Conservation (phyloP, 2,888 invertebrate genomes). For the Yponomeuta sedellus region DNA sequence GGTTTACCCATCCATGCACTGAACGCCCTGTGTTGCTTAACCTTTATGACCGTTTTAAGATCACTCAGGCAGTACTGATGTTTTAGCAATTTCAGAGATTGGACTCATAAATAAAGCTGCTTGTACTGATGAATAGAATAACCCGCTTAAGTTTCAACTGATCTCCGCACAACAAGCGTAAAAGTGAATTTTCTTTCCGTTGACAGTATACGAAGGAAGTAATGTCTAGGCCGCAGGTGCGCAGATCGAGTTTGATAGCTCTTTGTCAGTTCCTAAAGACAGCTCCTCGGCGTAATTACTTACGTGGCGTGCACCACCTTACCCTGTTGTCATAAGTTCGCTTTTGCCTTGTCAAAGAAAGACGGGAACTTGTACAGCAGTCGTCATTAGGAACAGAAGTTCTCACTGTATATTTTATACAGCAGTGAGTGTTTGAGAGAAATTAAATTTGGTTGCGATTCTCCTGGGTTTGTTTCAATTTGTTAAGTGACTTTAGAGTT, state of each 20-base stretch:
- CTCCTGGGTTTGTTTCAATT: not conserved
- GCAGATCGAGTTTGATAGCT: not conserved
- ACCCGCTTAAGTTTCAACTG: too few relatives aligned
- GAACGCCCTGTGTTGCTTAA: too few relatives aligned
- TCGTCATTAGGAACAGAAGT: not conserved
- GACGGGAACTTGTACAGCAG: not conserved
- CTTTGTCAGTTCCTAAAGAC: not conserved
- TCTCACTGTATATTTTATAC: not conserved
- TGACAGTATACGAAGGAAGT: not conserved
- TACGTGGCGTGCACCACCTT: not conserved
- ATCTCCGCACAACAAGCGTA: too few relatives aligned
- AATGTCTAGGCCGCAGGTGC: not conserved
- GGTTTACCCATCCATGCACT: too few relatives aligned
- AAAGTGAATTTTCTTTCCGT: not conserved
- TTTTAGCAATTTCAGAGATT: too few relatives aligned
- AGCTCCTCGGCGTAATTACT: not conserved
- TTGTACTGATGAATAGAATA: too few relatives aligned
- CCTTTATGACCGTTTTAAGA: too few relatives aligned
- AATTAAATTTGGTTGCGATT: not conserved
- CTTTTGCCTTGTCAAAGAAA: not conserved
- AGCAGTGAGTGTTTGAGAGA: not conserved
- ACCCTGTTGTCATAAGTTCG: not conserved
- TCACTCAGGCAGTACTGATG: too few relatives aligned
- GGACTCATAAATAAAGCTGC: too few relatives aligned
- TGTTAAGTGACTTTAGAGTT: not conserved